Evolutionary conservation across 2,888 invertebrate genomes (phyloP), one percentile per base, ranked within the genome.

Genomic region (Alsophila aescularia): DNA sequence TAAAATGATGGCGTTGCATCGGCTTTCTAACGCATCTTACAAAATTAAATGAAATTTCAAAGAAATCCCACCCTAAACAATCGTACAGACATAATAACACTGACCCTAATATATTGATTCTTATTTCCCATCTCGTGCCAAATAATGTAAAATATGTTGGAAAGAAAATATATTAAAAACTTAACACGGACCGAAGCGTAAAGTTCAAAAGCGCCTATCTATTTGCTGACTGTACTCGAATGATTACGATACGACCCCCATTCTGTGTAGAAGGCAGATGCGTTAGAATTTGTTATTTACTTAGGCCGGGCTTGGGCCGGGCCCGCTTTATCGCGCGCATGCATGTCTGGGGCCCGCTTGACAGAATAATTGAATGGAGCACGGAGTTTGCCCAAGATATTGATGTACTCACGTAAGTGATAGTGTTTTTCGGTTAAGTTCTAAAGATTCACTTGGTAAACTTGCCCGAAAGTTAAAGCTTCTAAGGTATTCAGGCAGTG

Each of bases 261-360:
- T 64, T 57, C 59, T 60, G 49, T 57, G 48, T 56, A 51, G 55
- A 50, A 67, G 72, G 85, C 90, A 90, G 90, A 90, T 90, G 90
- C 85, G 85, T 74, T 78, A 72, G 72, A 75, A 72, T 69, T 69
- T 68, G 67, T 59, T 88, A 84, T 90, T 90, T 90, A 79, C 85
- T 87, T 89, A 90, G 90, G 90, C 81, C 77, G 79, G 47, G 31
- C 37, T 18, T 31, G n/a, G 54, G 54, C 41, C 50, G 36, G 39
- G 73, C 75, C 75, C 73, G 75, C 60, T 80, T 85, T 85, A 85
- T 85, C 83, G 75, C 75, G 62, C 65, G 69, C 65, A 67, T 83
- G 84, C 82, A 84, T 74, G 82, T 78, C 82, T 77, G 68, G 74
- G 80, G 78, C 72, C 67, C 66, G 72, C 75, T 69, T 72, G 69